These are phyloP conservation scores for Poecilia gillii DNA, from an alignment of 2,797 vertebrate genomes.

Conservation along the genomic window DNA sequence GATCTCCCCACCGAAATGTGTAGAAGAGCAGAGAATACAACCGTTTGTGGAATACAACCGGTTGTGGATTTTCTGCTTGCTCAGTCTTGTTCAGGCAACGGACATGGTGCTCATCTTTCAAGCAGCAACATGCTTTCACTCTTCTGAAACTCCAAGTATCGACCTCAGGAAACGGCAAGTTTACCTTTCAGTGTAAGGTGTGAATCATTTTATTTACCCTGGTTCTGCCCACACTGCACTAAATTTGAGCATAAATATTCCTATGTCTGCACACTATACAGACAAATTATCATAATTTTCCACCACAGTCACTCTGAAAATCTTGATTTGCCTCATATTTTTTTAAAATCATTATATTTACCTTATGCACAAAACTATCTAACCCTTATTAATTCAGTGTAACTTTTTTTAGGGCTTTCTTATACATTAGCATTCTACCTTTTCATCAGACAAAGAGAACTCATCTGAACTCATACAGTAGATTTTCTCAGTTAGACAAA, in stretches of 20 bases:
- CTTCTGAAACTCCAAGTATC: constrained; percentile 14
- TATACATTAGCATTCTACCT: too few species aligned
- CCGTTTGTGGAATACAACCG: not conserved
- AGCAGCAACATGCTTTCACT: not conserved
- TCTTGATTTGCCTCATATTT: constrained; percentile 15
- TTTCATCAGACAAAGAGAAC: too few species aligned
- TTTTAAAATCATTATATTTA: not conserved
- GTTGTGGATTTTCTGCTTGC: not conserved
- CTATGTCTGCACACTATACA: not conserved
- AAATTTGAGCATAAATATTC: constrained; percentile 10
- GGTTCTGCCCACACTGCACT: constrained; percentile 28
- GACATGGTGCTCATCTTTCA: not conserved
- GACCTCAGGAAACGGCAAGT: constrained; percentile 53
- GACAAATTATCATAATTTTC: constrained; percentile 18
- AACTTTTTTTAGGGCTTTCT: not conserved
- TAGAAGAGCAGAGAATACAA: too few species aligned
- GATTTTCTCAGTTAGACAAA: too few species aligned
- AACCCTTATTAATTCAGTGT: not conserved
- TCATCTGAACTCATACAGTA: too few species aligned
- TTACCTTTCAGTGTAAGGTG: constrained; percentile 11
- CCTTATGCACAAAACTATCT: not conserved
- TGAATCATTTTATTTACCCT: constrained; percentile 27
- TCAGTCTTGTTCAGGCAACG: not conserved
- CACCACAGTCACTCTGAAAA: constrained; percentile 14
- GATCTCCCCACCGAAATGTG: not conserved